A percentile compares a stretch with the other conserved stretches of the same genome.
These are phyloP conservation scores for Propithecus coquereli DNA, from an alignment of 2,113 vertebrate species.

Conservation along the genomic window DNA sequence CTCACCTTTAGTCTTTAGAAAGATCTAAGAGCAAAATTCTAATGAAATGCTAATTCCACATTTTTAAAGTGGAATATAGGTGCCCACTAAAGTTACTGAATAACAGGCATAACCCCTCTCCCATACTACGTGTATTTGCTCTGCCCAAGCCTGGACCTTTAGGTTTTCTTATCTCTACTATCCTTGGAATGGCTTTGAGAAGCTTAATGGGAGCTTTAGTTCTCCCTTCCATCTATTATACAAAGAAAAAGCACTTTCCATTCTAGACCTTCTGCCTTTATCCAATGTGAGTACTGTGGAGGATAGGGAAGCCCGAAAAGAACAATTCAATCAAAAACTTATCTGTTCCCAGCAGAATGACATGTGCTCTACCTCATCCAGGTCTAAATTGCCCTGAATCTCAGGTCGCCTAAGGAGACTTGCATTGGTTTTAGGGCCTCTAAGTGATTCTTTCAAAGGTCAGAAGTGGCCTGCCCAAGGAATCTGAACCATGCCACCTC, in stretches of 20 bases:
- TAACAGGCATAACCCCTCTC: too few relatives aligned
- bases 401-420: neutral
- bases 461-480: neutral
- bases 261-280: neutral
- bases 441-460: neutral
- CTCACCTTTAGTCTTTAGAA: neutral
- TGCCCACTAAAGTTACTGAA: neutral
- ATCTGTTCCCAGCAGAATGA: neutral
- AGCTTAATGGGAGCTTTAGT: neutral
- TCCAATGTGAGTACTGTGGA: neutral
- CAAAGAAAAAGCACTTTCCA: neutral
- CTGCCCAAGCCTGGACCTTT: neutral
- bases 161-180: neutral
- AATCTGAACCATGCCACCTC: neutral
- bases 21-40: neutral
- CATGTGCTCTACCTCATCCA: neutral
- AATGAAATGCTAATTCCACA: neutral
- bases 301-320: neutral
- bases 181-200: neutral
- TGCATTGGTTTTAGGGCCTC: neutral
- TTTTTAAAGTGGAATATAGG: neutral
- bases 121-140: neutral
- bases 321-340: neutral
- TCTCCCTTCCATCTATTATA: neutral
- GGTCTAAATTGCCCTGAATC: neutral